phyloP scores from a whole-genome alignment of 2,888 invertebrate species.

The Dasypolia templi region DNA sequence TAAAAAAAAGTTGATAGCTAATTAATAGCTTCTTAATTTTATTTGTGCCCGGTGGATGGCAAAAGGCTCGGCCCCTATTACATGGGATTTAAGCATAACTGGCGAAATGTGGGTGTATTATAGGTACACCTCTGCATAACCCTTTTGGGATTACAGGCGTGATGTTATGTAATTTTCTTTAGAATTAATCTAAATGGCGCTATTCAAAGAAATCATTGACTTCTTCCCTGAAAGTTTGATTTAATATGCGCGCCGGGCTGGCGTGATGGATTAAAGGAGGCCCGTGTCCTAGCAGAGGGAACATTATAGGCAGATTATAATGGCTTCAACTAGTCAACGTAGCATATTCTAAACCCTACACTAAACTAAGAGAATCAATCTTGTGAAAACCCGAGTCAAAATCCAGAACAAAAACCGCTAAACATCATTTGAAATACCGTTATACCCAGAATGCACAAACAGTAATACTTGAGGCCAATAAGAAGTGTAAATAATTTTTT shows the following conservation, averaged over 20 bases:
- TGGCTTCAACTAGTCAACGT: not conserved
- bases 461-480: constrained; percentile 52
- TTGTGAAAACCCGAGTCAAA: not conserved
- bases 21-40: not conserved
- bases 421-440: constrained; percentile 15
- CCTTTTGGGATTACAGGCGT: no score
- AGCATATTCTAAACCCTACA: no score
- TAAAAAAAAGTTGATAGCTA: no score
- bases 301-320: no score
- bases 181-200: not conserved
- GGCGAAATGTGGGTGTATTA: no score
- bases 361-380: not conserved
- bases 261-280: no score
- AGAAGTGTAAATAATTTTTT: constrained; percentile 63
- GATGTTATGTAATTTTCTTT: no score
- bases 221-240: not conserved
- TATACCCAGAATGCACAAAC: constrained; percentile 16
- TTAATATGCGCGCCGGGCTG: not conserved
- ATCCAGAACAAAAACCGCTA: constrained; percentile 8
- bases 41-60: no score
- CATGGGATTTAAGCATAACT: no score
- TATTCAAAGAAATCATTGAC: not conserved
- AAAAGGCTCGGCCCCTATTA: no score
- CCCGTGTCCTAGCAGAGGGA: no score
- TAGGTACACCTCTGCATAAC: no score